These are phyloP conservation scores for Autographa pulchrina DNA, from an alignment of 2,888 invertebrate genomes.

Conservation along the genomic window DNA sequence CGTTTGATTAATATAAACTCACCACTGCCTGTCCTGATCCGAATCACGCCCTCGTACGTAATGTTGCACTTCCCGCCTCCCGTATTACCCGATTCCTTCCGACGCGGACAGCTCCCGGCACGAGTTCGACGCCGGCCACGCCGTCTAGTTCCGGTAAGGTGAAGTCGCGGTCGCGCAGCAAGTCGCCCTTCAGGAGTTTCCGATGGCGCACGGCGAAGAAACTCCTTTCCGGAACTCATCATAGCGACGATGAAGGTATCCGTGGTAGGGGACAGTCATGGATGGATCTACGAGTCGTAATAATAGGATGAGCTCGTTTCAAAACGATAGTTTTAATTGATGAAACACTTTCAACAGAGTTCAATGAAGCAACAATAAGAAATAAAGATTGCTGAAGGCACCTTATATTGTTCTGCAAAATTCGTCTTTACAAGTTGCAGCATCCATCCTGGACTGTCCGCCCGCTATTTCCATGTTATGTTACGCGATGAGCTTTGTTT, in stretches of 20 bases:
- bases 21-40: constrained; percentile 38
- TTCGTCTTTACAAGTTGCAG: too few relatives aligned
- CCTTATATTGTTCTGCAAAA: too few relatives aligned
- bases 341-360: neutral
- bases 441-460: constrained; percentile 60
- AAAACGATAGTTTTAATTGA: too few relatives aligned
- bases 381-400: neutral
- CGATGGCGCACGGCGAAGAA: constrained; percentile 95
- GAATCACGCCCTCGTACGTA: constrained; percentile 34
- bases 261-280: constrained; percentile 76
- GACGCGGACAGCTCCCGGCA: constrained; percentile 77
- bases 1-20: constrained; percentile 24
- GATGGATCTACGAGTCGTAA: constrained; percentile 51
- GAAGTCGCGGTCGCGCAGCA: constrained; percentile 97
- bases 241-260: constrained; percentile 95
- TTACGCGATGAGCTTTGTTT: constrained; percentile 78
- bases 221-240: constrained; percentile 91
- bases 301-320: too few relatives aligned
- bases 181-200: constrained; percentile 98
- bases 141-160: constrained; percentile 90
- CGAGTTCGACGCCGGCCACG: constrained; percentile 83
- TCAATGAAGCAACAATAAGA: neutral
- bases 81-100: constrained; percentile 53
- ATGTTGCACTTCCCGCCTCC: constrained; percentile 30
- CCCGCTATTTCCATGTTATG: constrained; percentile 44